phyloP scores from a whole-genome alignment of 1,140 invertebrate genomes.

The Helicoverpa zea region DNA sequence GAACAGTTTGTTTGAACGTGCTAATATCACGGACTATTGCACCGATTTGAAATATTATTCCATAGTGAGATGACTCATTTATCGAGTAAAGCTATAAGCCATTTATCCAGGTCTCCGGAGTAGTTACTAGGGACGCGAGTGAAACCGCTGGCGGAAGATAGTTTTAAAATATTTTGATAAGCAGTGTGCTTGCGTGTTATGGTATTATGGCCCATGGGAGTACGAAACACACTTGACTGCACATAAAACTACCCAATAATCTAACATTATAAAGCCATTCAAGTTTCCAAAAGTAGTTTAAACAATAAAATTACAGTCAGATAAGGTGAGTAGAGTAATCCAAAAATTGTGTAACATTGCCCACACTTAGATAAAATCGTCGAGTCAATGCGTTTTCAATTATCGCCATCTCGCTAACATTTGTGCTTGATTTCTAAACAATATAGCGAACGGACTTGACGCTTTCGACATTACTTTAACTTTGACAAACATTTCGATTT shows the following conservation, averaged over 20 bases:
- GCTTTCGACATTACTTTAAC: constrained; percentile 50
- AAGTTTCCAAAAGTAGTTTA: constrained; percentile 13
- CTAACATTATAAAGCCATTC: constrained; percentile 17
- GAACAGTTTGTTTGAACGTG: no score
- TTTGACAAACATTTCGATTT: constrained; percentile 9
- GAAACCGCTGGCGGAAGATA: no score
- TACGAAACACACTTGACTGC: background rate
- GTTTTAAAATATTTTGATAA: no score
- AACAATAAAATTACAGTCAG: constrained; percentile 53
- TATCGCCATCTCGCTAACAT: constrained; percentile 65
- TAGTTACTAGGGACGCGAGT: no score
- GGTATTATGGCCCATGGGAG: no score
- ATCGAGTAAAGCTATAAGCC: no score
- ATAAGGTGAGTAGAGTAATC: constrained; percentile 41
- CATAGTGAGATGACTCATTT: no score
- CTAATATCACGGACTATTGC: no score
- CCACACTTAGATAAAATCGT: constrained; percentile 62
- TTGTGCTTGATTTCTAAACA: constrained; percentile 65
- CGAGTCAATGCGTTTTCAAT: constrained; percentile 69
- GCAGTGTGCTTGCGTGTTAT: no score
- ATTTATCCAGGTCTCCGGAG: no score
- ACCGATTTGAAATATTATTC: no score
- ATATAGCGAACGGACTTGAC: constrained; percentile 49
- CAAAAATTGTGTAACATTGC: constrained; percentile 46
- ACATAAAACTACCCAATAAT: background rate